Evolutionary conservation across 1,140 invertebrate genomes (phyloP).

Genomic region (Eriosoma lanigerum): DNA sequence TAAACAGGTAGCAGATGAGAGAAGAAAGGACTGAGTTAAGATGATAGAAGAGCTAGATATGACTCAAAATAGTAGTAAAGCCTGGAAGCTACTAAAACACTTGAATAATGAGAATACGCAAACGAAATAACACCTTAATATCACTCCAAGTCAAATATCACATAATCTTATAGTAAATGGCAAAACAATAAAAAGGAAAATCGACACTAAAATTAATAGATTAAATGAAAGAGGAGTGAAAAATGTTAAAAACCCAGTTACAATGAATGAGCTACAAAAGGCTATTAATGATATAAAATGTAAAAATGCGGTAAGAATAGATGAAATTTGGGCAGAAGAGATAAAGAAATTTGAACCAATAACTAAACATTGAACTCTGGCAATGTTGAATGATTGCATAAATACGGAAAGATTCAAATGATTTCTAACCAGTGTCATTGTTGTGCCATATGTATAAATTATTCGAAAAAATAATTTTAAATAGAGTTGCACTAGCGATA

Average conservation of each 20-base stretch:
- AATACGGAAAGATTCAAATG: background rate
- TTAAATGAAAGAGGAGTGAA: background rate
- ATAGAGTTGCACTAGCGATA: background rate
- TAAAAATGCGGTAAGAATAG: slow-evolving; percentile 32
- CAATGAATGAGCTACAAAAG: slow-evolving; percentile 16
- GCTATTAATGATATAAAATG: slow-evolving; percentile 33
- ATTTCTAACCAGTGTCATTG: no score
- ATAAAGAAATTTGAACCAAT: slow-evolving; percentile 19
- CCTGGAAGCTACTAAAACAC: slow-evolving; percentile 39
- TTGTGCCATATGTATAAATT: background rate
- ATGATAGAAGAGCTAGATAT: slow-evolving; percentile 30
- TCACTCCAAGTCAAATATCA: slow-evolving; percentile 36
- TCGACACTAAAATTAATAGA: no score
- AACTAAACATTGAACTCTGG: background rate
- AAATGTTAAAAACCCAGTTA: slow-evolving; percentile 1
- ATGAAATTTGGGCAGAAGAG: slow-evolving; percentile 34
- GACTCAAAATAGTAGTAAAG: slow-evolving; percentile 33
- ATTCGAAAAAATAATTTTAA: background rate
- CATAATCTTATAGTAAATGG: slow-evolving; percentile 39
- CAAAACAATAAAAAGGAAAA: slow-evolving; percentile 23
- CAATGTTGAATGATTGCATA: slow-evolving; percentile 37
- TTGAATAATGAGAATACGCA: slow-evolving; percentile 8
- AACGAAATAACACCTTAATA: slow-evolving; percentile 6
- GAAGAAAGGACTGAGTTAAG: slow-evolving; percentile 17
- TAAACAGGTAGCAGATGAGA: background rate